These are phyloP conservation scores for Amphiprion percula DNA, from an alignment of 2,113 vertebrate species.

Conservation along the genomic window DNA sequence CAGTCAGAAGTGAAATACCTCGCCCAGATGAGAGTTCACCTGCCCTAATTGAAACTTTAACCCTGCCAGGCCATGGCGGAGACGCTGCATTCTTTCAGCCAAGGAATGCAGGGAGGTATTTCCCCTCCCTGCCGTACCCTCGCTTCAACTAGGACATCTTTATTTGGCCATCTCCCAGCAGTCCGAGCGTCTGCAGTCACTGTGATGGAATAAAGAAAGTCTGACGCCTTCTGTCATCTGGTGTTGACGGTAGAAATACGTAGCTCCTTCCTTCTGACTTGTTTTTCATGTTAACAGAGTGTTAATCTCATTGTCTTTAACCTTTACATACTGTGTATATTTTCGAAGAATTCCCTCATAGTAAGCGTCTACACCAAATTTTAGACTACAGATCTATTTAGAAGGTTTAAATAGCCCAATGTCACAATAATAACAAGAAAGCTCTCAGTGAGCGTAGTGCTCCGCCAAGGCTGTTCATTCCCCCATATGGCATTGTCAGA, in stretches of 20 bases:
- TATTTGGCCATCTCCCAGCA: constrained; percentile 38
- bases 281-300: too few species aligned
- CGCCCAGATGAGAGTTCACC: constrained; percentile 13
- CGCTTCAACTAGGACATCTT: constrained; percentile 20
- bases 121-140: constrained; percentile 26
- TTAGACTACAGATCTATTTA: too few species aligned
- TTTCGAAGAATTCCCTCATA: too few species aligned
- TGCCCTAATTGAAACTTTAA: constrained; percentile 12
- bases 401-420: too few species aligned
- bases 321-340: too few species aligned
- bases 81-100: constrained; percentile 58
- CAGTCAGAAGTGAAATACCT: constrained; percentile 20
- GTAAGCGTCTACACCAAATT: too few species aligned
- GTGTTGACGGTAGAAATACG: background rate
- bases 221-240: background rate
- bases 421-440: too few species aligned
- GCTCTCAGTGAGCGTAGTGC: too few species aligned
- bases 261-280: too few species aligned
- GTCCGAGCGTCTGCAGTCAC: background rate
- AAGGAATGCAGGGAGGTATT: constrained; percentile 70
- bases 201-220: background rate
- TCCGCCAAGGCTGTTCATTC: too few species aligned
- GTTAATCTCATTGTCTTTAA: too few species aligned
- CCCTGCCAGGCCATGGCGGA: constrained; percentile 10
- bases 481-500: too few species aligned